Percentiles rank a stretch among this genome's conserved stretches.
These are phyloP conservation scores for Machaerirhynchus nigripectus DNA, from an alignment of 2,113 vertebrate species.

Conservation along the genomic window DNA sequence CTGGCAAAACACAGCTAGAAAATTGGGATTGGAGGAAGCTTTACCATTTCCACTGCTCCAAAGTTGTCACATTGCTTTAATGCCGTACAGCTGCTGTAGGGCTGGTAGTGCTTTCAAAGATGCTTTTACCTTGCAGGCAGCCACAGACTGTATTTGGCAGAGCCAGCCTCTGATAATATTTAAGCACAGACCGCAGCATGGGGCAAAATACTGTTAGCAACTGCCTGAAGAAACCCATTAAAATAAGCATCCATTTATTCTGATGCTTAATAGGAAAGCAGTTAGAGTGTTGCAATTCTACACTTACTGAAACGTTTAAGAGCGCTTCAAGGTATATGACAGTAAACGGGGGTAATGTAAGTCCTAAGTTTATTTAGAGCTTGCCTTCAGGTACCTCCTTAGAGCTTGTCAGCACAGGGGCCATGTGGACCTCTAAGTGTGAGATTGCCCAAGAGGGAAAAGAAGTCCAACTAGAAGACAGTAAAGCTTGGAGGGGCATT, in stretches of 20 bases:
- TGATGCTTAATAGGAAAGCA: neutral
- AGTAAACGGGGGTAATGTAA: neutral
- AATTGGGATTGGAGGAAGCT: neutral
- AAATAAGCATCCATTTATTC: constrained; percentile 1
- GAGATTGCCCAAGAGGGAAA: constrained; percentile 21
- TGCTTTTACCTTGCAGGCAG: neutral
- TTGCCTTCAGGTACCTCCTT: constrained; percentile 31
- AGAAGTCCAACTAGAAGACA: neutral
- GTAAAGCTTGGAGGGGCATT: fast-evolving
- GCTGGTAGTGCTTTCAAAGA: neutral
- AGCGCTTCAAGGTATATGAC: neutral
- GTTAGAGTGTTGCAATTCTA: neutral
- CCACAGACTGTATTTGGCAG: neutral
- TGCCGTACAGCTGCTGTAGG: neutral
- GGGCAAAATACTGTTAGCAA: neutral
- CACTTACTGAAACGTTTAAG: neutral
- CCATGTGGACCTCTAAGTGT: constrained; percentile 25
- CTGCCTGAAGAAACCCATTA: neutral
- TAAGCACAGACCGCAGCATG: neutral
- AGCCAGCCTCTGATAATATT: neutral
- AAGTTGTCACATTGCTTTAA: neutral
- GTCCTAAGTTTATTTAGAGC: neutral
- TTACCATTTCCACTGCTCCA: neutral
- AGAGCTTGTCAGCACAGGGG: constrained; percentile 28
- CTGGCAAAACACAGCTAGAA: neutral